Evolutionary conservation across 2,113 vertebrate genomes (phyloP), one percentile per base, ranked within the genome.

Genomic region (Brachyhypopomus occidentalis): DNA sequence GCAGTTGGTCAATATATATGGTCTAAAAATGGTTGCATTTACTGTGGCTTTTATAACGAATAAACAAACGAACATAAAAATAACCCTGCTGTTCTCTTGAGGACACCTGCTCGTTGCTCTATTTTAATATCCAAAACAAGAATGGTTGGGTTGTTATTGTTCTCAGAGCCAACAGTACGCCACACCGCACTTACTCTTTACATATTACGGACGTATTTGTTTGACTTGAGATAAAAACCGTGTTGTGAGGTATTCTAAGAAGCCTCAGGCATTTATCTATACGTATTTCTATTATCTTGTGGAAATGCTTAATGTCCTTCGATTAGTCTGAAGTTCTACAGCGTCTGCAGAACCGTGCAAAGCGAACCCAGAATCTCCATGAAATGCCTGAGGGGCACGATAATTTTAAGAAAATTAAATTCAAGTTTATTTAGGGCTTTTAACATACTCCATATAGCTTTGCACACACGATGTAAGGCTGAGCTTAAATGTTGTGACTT

Each of bases 271-370:
- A 6, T 38, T 70, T 41, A 41, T 6, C 20, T 38, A 70, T 41
- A 34, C 41, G 36, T 70, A 19, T 70, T 70, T 70, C 38, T 70
- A 41, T 70, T 67, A 67, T 67, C 64, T 34, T 12, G 20, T 22
- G 66, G 34, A 70, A 70, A 70, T 41, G 19, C 22, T n/a, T 34
- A 70, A 36, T 67, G 27, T 20, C 34, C 64, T 67, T 12, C 19
- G 66, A 41, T 70, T 70, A 19, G 19, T 41, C n/a, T 12, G 36
- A n/a, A 70, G 66, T 70, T 22, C 19, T 70, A 70, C 19, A 70
- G 36, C 9, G 9, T 41, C 66, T 41, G n/a, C 66, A 70, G 36
- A 19, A 12, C 20, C 19, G 19, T 38, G 36, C 19, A 38, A n/a
- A 70, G 66, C 38, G 66, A 20, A 38, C 38, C 66, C 36, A 41